phyloP scores from a whole-genome alignment of 2,797 vertebrate species.

The Pogoniulus pusillus region DNA sequence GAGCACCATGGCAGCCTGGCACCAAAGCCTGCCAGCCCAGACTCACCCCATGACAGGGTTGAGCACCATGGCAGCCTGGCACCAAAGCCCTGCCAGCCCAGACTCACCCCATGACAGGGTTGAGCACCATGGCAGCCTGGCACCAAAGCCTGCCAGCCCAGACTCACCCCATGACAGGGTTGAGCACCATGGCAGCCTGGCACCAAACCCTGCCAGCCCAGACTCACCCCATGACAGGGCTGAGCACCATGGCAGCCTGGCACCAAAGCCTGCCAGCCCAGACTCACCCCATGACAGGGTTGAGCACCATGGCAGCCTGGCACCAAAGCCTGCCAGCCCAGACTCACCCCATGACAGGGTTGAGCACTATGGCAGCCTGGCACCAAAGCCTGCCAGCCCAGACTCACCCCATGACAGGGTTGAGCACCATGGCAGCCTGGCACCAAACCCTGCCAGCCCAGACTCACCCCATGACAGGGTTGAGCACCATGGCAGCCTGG shows the following conservation, averaged over 20 bases:
- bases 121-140: slow-evolving; percentile 85
- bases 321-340: no score
- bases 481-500: slow-evolving; percentile 85
- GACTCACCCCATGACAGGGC: slow-evolving; percentile 88
- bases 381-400: no score
- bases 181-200: slow-evolving; percentile 85
- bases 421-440: slow-evolving; percentile 85
- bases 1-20: slow-evolving; percentile 84
- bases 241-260: slow-evolving; percentile 85
- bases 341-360: slow-evolving; percentile 88
- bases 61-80: slow-evolving; percentile 84
- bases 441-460: no score
- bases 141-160: no score
- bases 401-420: slow-evolving; percentile 88
- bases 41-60: slow-evolving; percentile 89
- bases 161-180: slow-evolving; percentile 88
- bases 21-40: no score
- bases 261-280: no score
- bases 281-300: slow-evolving; percentile 88
- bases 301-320: slow-evolving; percentile 85
- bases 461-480: slow-evolving; percentile 88
- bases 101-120: slow-evolving; percentile 88
- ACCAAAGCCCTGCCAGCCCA: no score
- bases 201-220: no score
- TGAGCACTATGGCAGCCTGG: slow-evolving; percentile 85